Conservation (phyloP, 1,140 invertebrate genomes). For the Bombus soroeensis region DNA sequence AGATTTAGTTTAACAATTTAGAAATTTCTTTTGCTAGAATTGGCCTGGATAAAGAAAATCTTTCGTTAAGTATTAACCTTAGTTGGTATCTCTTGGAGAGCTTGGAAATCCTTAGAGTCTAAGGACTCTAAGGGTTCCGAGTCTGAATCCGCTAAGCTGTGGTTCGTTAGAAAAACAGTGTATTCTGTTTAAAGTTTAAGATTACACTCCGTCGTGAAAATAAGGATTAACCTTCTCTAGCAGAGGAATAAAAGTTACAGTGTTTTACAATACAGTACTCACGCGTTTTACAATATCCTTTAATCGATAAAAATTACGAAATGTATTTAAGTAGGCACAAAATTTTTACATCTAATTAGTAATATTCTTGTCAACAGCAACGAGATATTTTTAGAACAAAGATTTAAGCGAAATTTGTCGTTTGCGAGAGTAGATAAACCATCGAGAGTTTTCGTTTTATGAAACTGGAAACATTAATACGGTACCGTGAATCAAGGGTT, state of each 20-base stretch:
- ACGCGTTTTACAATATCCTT: background rate
- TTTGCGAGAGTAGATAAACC: background rate
- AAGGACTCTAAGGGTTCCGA: background rate
- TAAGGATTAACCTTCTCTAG: background rate
- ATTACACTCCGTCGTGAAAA: background rate
- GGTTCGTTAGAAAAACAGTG: background rate
- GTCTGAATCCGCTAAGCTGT: background rate
- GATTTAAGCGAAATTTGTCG: background rate
- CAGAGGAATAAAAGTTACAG: background rate
- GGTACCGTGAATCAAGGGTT: background rate
- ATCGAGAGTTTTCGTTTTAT: background rate
- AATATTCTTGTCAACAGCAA: background rate
- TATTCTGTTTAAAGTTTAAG: background rate
- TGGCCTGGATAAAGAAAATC: background rate
- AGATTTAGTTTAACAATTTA: too few relatives aligned
- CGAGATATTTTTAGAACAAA: too few relatives aligned
- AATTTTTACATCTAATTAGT: background rate
- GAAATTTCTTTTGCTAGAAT: too few relatives aligned
- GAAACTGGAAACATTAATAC: constrained; percentile 9
- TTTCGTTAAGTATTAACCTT: background rate
- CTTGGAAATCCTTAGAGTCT: background rate
- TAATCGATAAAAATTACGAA: background rate
- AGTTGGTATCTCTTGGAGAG: background rate
- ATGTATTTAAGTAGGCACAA: background rate
- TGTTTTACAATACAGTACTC: background rate